A percentile compares a stretch with the other conserved stretches of the same genome.
These are phyloP conservation scores for Falcaria lacertinaria DNA, from an alignment of 2,888 invertebrate genomes.

Conservation along the genomic window DNA sequence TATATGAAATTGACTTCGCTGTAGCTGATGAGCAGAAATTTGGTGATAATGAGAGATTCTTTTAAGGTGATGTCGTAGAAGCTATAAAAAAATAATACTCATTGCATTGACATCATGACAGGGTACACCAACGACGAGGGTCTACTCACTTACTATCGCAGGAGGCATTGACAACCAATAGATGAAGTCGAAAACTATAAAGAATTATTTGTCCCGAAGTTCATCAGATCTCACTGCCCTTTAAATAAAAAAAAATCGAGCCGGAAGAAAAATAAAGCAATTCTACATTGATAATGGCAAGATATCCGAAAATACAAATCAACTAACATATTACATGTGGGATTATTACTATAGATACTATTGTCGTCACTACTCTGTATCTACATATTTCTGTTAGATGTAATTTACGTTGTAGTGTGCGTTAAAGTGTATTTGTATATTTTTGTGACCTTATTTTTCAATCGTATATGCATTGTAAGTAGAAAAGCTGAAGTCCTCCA, in stretches of 20 bases:
- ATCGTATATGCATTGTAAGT: too few species aligned
- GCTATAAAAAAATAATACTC: conserved; percentile 60
- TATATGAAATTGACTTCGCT: conserved; percentile 28
- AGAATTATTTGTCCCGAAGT: conserved; percentile 42
- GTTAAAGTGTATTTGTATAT: too few species aligned
- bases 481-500: too few species aligned
- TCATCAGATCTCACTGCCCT: conserved; percentile 27
- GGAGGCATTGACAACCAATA: conserved; percentile 20
- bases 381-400: too few species aligned
- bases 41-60: conserved; percentile 41
- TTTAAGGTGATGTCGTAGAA: conserved; percentile 41
- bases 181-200: conserved; percentile 30
- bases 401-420: too few species aligned
- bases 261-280: conserved; percentile 36
- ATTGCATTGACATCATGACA: conserved; percentile 82
- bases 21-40: conserved; percentile 44
- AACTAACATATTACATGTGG: conserved; percentile 27
- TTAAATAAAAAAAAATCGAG: conserved; percentile 35
- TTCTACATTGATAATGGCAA: conserved; percentile 35
- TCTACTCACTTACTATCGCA: too few species aligned
- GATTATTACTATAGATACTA: too few species aligned
- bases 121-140: conserved; percentile 87
- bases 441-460: too few species aligned
- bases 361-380: too few species aligned
- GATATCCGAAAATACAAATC: conserved; percentile 27